A percentile compares a stretch with the other conserved stretches of the same genome.
Evolutionary conservation across 2,797 vertebrate genomes (phyloP).

Genomic region (Artibeus lituratus): DNA sequence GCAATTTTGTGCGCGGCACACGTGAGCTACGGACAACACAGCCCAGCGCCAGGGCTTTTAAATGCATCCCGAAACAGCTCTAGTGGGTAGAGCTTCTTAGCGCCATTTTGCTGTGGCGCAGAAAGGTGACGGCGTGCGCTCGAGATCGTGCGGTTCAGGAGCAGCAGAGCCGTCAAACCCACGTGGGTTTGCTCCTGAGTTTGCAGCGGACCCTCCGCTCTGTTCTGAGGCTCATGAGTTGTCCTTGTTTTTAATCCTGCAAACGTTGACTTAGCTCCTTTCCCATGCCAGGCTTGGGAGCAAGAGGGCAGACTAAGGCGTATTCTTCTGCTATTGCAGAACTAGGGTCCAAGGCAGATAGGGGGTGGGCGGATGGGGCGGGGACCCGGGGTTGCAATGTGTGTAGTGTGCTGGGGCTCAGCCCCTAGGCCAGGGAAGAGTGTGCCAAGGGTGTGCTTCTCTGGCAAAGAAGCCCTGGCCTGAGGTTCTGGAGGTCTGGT

Average conservation of each 20-base stretch:
- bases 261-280: background rate
- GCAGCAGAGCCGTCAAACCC: background rate
- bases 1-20: accelerated
- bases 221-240: background rate
- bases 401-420: background rate
- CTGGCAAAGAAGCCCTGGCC: background rate
- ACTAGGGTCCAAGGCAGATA: background rate
- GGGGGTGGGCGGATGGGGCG: background rate
- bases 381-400: background rate
- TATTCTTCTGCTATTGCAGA: background rate
- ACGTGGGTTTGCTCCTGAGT: background rate
- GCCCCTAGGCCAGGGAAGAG: background rate
- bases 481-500: background rate
- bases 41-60: background rate
- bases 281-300: background rate
- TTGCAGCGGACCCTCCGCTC: background rate
- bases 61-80: background rate
- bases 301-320: background rate
- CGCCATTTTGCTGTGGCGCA: background rate
- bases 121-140: background rate
- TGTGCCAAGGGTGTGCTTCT: background rate
- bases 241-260: background rate
- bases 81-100: background rate
- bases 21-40: accelerated
- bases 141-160: background rate